These are phyloP conservation scores for Psilopsiagon aymara DNA, from an alignment of 2,113 vertebrate genomes.

Conservation along the genomic window DNA sequence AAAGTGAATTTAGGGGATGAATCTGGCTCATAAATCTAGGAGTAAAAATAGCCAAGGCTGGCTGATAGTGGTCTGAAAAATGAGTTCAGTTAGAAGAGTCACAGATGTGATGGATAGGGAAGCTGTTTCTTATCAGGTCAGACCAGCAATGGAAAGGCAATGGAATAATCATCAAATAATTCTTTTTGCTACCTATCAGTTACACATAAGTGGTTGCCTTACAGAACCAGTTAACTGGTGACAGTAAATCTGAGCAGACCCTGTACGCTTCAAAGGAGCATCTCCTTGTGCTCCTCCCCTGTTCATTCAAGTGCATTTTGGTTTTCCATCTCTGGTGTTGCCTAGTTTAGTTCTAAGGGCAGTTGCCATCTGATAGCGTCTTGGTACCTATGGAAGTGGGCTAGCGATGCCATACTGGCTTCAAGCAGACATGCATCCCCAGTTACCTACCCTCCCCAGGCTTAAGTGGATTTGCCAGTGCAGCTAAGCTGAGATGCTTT, in stretches of 20 bases:
- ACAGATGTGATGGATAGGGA: slow-evolving; percentile 53
- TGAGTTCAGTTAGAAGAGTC: slow-evolving; percentile 51
- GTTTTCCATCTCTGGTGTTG: neutral
- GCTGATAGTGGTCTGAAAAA: slow-evolving; percentile 68
- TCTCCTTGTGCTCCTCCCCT: neutral
- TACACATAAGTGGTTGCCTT: slow-evolving; percentile 61
- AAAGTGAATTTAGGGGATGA: slow-evolving; percentile 67
- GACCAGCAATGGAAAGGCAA: slow-evolving; percentile 69
- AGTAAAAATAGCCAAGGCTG: slow-evolving; percentile 70
- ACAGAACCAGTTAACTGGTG: slow-evolving; percentile 59
- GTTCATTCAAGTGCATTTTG: neutral
- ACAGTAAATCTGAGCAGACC: slow-evolving; percentile 42
- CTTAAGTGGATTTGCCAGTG: neutral
- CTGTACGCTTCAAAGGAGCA: neutral
- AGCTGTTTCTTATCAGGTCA: slow-evolving; percentile 67
- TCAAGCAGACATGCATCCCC: neutral
- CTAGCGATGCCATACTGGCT: neutral
- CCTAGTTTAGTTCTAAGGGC: neutral
- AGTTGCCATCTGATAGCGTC: neutral
- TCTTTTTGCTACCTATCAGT: slow-evolving; percentile 67
- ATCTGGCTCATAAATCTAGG: slow-evolving; percentile 63
- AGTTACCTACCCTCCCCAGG: neutral
- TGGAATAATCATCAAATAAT: slow-evolving; percentile 68
- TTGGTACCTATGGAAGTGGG: neutral
- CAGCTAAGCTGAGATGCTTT: neutral